Percentiles rank a stretch among this genome's conserved stretches.
phyloP scores from a whole-genome alignment of 2,888 invertebrate genomes.

The Allophyes oxyacanthae region DNA sequence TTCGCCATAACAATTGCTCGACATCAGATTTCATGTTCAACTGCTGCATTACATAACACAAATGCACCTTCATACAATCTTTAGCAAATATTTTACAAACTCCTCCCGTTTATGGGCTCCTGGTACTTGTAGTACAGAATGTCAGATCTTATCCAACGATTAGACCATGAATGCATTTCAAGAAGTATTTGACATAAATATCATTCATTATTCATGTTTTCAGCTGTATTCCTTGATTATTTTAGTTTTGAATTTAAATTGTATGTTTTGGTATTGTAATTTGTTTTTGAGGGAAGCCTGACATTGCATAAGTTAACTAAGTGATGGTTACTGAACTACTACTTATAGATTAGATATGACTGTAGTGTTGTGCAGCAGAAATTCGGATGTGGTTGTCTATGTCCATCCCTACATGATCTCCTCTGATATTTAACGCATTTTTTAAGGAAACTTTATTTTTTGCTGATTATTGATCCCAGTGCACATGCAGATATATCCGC shows the following conservation, averaged over 20 bases:
- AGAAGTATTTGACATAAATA: slow-evolving; percentile 18
- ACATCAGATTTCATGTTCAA: slow-evolving; percentile 10
- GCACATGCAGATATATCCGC: too few species aligned
- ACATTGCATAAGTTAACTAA: too few species aligned
- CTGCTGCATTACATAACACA: not conserved
- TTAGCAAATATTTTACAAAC: slow-evolving; percentile 2
- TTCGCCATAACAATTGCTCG: slow-evolving; percentile 9
- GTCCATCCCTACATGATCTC: too few species aligned
- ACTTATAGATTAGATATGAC: too few species aligned
- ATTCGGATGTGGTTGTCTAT: too few species aligned
- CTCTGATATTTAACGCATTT: too few species aligned
- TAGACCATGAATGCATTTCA: slow-evolving; percentile 19
- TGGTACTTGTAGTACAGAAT: slow-evolving; percentile 14
- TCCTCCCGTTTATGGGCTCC: slow-evolving; percentile 9
- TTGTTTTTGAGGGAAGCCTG: too few species aligned
- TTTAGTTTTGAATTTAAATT: slow-evolving; percentile 22
- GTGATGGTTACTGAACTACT: too few species aligned
- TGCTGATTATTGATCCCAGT: too few species aligned
- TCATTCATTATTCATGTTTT: slow-evolving; percentile 9
- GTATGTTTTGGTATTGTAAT: slow-evolving; percentile 7
- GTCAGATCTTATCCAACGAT: slow-evolving; percentile 28
- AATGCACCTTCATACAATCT: slow-evolving; percentile 7
- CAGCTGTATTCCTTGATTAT: slow-evolving; percentile 11
- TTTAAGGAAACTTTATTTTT: too few species aligned
- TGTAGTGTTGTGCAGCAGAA: too few species aligned